A percentile compares a stretch with the other conserved stretches of the same genome.
Evolutionary conservation across 2,113 vertebrate species (phyloP).

Genomic region (Atractosteus spatula): DNA sequence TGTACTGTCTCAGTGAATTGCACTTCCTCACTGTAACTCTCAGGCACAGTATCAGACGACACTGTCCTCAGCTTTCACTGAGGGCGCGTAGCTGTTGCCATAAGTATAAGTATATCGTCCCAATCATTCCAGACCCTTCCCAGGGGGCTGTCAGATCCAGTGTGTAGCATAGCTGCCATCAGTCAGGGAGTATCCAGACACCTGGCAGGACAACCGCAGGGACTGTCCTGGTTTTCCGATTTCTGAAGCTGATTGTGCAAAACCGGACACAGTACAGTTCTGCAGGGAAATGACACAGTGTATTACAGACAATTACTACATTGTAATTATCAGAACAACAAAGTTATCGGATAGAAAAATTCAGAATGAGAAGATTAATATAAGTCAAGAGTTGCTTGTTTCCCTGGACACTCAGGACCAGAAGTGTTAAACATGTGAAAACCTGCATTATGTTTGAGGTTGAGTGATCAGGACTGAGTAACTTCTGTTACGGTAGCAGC

Average conservation of each 20-base stretch:
- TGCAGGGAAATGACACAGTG: too few species aligned
- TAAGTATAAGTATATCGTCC: background rate
- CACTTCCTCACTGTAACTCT: too few species aligned
- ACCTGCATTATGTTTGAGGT: too few species aligned
- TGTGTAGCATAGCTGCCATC: background rate
- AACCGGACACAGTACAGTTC: background rate
- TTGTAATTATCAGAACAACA: background rate
- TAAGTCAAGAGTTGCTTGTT: too few species aligned
- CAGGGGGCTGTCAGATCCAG: background rate
- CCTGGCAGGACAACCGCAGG: background rate
- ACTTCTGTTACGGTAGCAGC: too few species aligned
- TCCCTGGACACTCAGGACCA: too few species aligned
- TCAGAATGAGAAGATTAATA: too few species aligned
- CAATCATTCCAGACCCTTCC: slow-evolving; percentile 1
- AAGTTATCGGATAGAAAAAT: too few species aligned
- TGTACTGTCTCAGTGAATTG: too few species aligned
- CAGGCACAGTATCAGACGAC: slow-evolving; percentile 5
- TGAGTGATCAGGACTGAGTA: too few species aligned
- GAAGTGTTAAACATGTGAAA: too few species aligned
- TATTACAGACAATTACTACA: too few species aligned
- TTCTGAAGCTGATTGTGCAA: background rate
- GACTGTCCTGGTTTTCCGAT: background rate
- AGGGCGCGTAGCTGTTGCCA: background rate
- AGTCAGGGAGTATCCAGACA: background rate
- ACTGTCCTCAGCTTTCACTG: background rate